These are phyloP conservation scores for Anodontia alba DNA, from an alignment of 2,888 invertebrate genomes.

Conservation along the genomic window DNA sequence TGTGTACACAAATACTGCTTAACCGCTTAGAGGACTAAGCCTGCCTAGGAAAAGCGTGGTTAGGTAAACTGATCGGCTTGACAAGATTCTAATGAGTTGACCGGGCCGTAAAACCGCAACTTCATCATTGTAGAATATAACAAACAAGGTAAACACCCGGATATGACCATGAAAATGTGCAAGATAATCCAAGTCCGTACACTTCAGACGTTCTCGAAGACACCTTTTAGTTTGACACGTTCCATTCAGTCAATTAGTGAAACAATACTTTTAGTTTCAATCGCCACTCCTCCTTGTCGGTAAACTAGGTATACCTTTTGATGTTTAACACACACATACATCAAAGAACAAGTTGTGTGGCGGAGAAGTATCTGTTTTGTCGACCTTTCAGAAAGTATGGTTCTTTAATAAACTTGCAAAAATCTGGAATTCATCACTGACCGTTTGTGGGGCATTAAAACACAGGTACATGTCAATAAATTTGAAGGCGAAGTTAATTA, in stretches of 20 bases:
- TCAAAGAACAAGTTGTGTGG: conserved; percentile 15
- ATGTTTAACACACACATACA: neutral
- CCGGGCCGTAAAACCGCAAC: too few species aligned
- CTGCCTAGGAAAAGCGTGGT: too few species aligned
- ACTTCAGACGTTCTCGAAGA: too few species aligned
- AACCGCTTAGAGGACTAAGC: too few species aligned
- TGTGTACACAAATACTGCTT: too few species aligned
- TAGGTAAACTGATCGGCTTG: too few species aligned
- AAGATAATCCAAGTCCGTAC: too few species aligned
- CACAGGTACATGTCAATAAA: conserved; percentile 8
- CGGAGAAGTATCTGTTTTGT: conserved; percentile 1
- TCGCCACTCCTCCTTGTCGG: conserved; percentile 14
- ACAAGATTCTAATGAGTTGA: too few species aligned
- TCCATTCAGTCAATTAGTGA: conserved; percentile 1
- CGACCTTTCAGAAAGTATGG: neutral
- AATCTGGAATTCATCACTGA: conserved; percentile 14
- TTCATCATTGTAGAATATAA: too few species aligned
- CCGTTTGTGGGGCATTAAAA: conserved; percentile 6
- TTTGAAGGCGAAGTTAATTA: neutral
- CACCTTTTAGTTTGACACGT: too few species aligned
- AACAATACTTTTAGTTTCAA: conserved; percentile 17
- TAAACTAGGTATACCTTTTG: conserved; percentile 8
- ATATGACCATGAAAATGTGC: too few species aligned
- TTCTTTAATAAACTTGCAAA: conserved; percentile 3
- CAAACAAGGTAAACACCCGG: too few species aligned